Evolutionary conservation across 2,113 vertebrate species (phyloP).

Genomic region (Spilogale gracilis): DNA sequence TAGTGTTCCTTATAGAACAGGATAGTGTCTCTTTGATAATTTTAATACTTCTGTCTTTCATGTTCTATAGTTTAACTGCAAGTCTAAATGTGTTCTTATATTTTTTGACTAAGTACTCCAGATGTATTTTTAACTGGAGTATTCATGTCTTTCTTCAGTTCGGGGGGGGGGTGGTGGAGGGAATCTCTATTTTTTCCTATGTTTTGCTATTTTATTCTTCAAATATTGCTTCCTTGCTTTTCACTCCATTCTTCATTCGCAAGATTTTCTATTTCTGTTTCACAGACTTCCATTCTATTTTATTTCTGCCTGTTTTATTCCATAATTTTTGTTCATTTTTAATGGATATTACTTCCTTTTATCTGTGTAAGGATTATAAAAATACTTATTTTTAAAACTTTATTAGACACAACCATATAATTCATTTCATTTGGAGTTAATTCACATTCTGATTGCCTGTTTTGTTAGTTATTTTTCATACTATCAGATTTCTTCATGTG

Average conservation of each 20-base stretch:
- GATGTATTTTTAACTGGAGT: background rate
- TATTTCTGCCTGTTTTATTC: slow-evolving; percentile 8
- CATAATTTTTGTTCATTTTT: slow-evolving; percentile 54
- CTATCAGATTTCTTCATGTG: background rate
- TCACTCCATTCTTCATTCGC: background rate
- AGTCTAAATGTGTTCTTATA: background rate
- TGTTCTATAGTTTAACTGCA: slow-evolving; percentile 11
- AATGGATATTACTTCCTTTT: background rate
- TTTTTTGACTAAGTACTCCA: background rate
- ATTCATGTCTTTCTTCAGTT: slow-evolving; percentile 30
- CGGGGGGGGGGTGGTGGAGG: background rate
- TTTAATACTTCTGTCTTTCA: background rate
- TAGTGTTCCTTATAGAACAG: background rate
- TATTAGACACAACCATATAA: background rate
- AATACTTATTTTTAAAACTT: background rate
- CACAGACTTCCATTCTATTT: background rate
- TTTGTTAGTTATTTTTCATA: background rate
- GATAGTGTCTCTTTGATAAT: background rate
- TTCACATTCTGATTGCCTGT: background rate
- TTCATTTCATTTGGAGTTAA: slow-evolving; percentile 35
- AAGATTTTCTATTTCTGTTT: background rate
- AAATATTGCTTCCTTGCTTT: background rate
- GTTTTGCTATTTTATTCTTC: background rate
- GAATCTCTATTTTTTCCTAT: background rate
- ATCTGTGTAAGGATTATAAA: slow-evolving; percentile 2